phyloP scores from a whole-genome alignment of 2,113 vertebrate species.

The Gallinago paraguaiae region DNA sequence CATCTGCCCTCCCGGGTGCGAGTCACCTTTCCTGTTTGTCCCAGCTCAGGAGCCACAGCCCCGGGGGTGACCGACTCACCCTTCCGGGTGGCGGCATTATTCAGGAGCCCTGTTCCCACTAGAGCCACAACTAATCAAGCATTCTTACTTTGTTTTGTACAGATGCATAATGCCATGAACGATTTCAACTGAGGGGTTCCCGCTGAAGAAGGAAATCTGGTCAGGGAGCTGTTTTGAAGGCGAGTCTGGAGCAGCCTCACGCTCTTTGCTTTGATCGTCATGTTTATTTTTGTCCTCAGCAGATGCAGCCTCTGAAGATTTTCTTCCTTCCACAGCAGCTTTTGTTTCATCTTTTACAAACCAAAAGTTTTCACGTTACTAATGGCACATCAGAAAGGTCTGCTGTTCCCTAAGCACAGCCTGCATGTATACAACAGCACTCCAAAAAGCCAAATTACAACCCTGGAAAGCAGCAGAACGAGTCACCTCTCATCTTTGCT shows the following conservation, averaged over 20 bases:
- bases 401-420: background rate
- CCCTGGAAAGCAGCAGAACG: background rate
- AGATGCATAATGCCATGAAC: constrained; percentile 99
- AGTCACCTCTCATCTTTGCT: background rate
- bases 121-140: background rate
- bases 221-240: constrained; percentile 96
- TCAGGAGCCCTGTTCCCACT: background rate
- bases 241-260: constrained; percentile 78
- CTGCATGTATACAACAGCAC: background rate
- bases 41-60: background rate
- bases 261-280: constrained; percentile 60
- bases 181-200: constrained; percentile 96
- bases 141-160: constrained; percentile 96
- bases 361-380: constrained; percentile 39
- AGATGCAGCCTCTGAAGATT: constrained; percentile 55
- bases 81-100: background rate
- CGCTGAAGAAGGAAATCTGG: constrained; percentile 98
- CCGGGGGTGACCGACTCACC: background rate
- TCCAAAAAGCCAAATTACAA: rapidly evolving
- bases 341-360: constrained; percentile 68
- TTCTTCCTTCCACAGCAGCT: constrained; percentile 52
- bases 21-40: constrained; percentile 40
- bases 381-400: rapidly evolving
- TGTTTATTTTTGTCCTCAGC: constrained; percentile 55
- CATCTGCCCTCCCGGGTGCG: rapidly evolving